Base-by-base conservation (phyloP, 2,888 invertebrate species). In the Crematogaster levior region DNA sequence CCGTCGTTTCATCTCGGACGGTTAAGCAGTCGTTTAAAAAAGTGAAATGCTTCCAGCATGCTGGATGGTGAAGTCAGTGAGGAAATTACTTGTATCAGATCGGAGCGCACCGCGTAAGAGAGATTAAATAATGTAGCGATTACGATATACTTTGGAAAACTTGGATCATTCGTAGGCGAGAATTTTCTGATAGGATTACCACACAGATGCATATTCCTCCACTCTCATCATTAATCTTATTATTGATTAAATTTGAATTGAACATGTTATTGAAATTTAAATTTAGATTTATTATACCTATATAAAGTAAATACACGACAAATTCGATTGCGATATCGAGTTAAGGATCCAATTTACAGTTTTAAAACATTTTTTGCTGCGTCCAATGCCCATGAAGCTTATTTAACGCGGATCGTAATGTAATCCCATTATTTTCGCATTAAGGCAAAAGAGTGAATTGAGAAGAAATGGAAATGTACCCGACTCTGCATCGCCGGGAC, bases 11-110 rank as follows among this genome's bases (percentile, higher is more conserved):
- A 68, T 77, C 77, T 79, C 43, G 34, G 61, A 70, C 43, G 72
- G 56, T 79, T 72, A 70, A 72, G 24, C 43, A 72, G 72, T 77
- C 53, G 56, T 79, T 79, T 18, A 1, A 70, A 70, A 56, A 70
- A 79, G 18, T 24, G 34, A 34, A 34, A 79, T 79, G 77, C 77
- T 79, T 70, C 18, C 56, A 43, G 77, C 72, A 72, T 51, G 40
- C 43, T n/a, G 12, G 34, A 56, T 43, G 15, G n/a, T 12, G 70
- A 1, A 21, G 34, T 43, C 56, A 24, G 43, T 9, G 30, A 34
- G 30, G n/a, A 43, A 70, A 77, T 56, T 70, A 21, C 56, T 21
- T 43, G 34, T 43, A 34, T 56, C 72, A 68, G 43, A 30, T 53
- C 21, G 27, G 43, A 72, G 10, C 40, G 75, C 34, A 10, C 1